Evolutionary conservation across 2,797 vertebrate genomes (phyloP).

Genomic region (Aphelocoma californica): DNA sequence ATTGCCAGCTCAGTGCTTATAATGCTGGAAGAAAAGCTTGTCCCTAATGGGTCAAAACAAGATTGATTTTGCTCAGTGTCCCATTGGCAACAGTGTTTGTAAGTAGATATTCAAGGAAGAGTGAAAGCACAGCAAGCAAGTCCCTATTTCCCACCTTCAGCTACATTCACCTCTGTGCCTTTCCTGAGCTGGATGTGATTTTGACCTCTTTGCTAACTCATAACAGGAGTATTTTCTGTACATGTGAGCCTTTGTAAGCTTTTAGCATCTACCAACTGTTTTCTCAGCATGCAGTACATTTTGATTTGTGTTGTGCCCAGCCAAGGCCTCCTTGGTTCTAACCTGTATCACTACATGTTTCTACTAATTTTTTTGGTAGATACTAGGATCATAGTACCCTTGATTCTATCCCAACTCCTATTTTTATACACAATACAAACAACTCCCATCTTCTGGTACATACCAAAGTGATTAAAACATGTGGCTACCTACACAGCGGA

Average conservation of each 20-base stretch:
- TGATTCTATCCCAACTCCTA: background rate
- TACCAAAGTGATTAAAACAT: background rate
- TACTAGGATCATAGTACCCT: background rate
- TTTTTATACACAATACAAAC: background rate
- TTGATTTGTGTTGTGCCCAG: background rate
- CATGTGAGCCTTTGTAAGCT: background rate
- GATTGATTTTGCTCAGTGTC: background rate
- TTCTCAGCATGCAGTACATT: background rate
- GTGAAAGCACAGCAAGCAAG: background rate
- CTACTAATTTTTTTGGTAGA: background rate
- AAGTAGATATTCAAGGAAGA: background rate
- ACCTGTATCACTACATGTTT: background rate
- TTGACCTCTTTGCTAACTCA: background rate
- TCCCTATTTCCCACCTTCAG: background rate
- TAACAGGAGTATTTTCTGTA: background rate
- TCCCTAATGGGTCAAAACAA: background rate
- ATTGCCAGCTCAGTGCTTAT: background rate
- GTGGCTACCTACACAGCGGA: background rate
- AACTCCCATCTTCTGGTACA: background rate
- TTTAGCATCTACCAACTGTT: background rate
- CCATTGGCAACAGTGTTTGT: background rate
- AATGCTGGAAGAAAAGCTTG: background rate
- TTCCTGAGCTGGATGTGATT: background rate
- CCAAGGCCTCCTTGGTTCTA: background rate
- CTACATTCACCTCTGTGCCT: background rate